Percentiles rank a stretch among this genome's conserved stretches.
These are phyloP conservation scores for Nesidiocoris tenuis DNA, from an alignment of 2,888 invertebrate genomes.

Conservation along the genomic window DNA sequence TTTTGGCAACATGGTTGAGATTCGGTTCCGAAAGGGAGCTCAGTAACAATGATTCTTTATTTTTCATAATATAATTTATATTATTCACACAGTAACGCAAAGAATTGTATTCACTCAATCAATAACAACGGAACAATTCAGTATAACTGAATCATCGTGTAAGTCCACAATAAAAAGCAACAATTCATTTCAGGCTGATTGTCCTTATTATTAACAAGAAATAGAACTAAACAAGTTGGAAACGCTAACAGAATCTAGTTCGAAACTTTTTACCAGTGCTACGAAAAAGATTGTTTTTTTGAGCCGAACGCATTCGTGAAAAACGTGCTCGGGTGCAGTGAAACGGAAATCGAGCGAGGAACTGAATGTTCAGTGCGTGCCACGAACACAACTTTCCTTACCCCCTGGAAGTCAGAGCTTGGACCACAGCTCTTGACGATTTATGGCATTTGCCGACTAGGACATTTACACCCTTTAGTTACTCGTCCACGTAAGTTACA, in stretches of 20 bases:
- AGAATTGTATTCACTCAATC: slow-evolving; percentile 11
- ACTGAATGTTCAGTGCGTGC: neutral
- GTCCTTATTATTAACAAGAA: slow-evolving; percentile 39
- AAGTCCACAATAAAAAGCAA: slow-evolving; percentile 18
- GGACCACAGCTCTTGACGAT: too few relatives aligned
- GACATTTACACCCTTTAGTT: too few relatives aligned
- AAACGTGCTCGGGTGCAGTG: neutral
- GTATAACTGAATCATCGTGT: neutral
- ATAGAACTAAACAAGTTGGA: neutral
- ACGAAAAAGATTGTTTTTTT: neutral
- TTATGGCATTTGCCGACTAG: too few relatives aligned
- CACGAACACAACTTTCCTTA: neutral
- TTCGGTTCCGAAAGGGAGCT: too few relatives aligned
- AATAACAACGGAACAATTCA: slow-evolving; percentile 10
- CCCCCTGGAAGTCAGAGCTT: too few relatives aligned
- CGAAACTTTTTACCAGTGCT: neutral
- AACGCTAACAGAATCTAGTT: neutral
- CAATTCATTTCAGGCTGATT: slow-evolving; percentile 37
- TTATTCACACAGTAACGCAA: slow-evolving; percentile 40
- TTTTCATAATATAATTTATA: slow-evolving; percentile 40
- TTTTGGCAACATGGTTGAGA: too few relatives aligned
- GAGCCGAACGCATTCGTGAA: neutral
- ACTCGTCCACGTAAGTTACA: too few relatives aligned
- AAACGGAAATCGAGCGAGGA: neutral
- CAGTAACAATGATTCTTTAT: too few relatives aligned